These are phyloP conservation scores for Notarius lentiginosus DNA, from an alignment of 2,113 vertebrate species.

Conservation along the genomic window DNA sequence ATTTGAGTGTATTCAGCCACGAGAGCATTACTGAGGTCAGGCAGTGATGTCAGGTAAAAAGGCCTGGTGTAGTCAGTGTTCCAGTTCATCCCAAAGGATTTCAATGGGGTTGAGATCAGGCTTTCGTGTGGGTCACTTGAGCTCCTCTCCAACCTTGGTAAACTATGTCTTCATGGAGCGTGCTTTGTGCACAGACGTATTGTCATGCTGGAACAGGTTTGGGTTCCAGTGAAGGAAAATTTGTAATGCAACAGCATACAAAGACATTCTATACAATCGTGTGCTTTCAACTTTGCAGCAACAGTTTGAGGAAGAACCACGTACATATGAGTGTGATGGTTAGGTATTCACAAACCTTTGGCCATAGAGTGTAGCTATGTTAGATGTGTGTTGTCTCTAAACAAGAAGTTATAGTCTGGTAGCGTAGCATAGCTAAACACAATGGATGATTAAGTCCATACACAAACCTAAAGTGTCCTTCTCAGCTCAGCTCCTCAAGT, in stretches of 20 bases:
- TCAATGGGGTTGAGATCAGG: too few relatives aligned
- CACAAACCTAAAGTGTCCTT: not conserved
- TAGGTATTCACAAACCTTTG: not conserved
- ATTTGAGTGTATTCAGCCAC: not conserved
- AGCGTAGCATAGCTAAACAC: not conserved
- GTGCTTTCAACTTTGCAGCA: too few relatives aligned
- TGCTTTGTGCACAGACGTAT: not conserved
- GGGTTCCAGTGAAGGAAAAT: too few relatives aligned
- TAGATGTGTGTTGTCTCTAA: not conserved
- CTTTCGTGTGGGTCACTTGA: too few relatives aligned
- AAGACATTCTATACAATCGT: too few relatives aligned
- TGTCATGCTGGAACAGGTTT: not conserved
- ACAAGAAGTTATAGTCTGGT: not conserved
- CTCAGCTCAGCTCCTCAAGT: not conserved
- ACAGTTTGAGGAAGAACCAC: too few relatives aligned
- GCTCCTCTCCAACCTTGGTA: too few relatives aligned
- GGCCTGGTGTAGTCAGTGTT: too few relatives aligned
- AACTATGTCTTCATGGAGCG: not conserved
- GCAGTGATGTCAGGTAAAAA: too few relatives aligned
- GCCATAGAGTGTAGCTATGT: not conserved
- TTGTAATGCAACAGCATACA: too few relatives aligned
- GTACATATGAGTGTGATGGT: not conserved
- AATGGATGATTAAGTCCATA: not conserved
- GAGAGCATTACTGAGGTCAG: not conserved
- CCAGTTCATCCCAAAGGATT: too few relatives aligned